Base-by-base conservation (phyloP, 2,797 vertebrate species). In the Lepidocolaptes lacrymiger region DNA sequence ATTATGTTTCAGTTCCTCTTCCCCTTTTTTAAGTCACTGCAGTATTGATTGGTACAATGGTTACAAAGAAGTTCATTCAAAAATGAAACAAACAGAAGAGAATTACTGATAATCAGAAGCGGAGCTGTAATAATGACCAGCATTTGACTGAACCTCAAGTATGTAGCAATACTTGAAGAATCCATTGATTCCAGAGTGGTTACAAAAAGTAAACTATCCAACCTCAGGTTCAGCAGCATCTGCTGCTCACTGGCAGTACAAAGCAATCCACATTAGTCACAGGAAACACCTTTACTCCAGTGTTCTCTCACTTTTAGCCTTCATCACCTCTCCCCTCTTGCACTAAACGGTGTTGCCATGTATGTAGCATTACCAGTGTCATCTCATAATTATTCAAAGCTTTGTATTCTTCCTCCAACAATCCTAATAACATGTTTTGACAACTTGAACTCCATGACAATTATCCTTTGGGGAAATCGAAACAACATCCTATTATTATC, bases 71-170 rank as follows among this genome's bases (percentile, higher is more conserved):
- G 43, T 56, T 92, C 8, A 72, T 95, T 93, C 90, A 85, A 61
- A 91, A 83, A 87, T 19, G 12, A 93, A 91, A 88, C 49, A 93
- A 93, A 68, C 63, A 68, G 52, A 82, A 71, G 30, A 79, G 83
- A 93, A 48, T 32, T 69, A 43, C 56, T 74, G 74, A 66, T 87
- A 66, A 93, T 74, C 41, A 77, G 9, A 51, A 67, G 37, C 85
- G 39, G 28, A 75, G 44, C 22, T 34, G 14, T 17, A 79, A 76
- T 76, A 92, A 91, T 69, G 75, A 68, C 51, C 2, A 34, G 19
- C 5, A 2, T 59, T 76, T 62, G 36, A 54, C 18, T 88, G 59
- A 88, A 87, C 76, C 43, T 88, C 68, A 68, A 85, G 27, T 17
- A 43, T 32, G 32, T 27, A 63, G 55, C 1, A 5, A 32, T 49